Evolutionary conservation across 2,113 vertebrate species (phyloP), one percentile per base, ranked within the genome.

Genomic region (Xerus inauris): DNA sequence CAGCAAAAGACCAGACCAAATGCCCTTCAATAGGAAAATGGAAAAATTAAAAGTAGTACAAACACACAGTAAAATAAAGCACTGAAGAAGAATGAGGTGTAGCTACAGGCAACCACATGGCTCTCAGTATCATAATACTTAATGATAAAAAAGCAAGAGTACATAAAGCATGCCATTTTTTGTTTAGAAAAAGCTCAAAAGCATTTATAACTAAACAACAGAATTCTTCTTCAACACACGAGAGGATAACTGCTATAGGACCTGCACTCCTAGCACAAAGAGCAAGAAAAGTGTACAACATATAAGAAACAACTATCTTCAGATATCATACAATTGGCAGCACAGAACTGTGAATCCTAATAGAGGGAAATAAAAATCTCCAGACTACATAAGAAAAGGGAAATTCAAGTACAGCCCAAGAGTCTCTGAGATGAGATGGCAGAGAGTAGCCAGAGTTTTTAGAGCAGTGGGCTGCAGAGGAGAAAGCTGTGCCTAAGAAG

Each of bases 121-220:
- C 86, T 40, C 49, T 81, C 22, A 81, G 47, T 42, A 76, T 71
- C 12, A 54, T 9, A 64, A 62, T 35, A 16, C 3, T 71, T 42
- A 97, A 65, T n/a, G 14, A 81, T n/a, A n/a, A 65, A 62, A 84
- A 62, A 69, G 40, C 35, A 94, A 65, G 30, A 73, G 17, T 67
- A 65, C 11, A 79, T 0, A 35, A 12, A 77, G 28, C 1, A 73
- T 35, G 35, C 45, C 42, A n/a, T 42, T 65, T 59, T 62, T 47
- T 79, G n/a, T 87, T 45, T 57, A 40, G 77, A 87, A 92, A 54
- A 94, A 81, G 35, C 73, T 89, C 40, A 85, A 89, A 85, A 89
- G 73, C 14, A 80, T 80, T 20, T 28, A 73, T 75, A 89, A 57
- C 69, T 57, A 57, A 73, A n/a, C 47, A 88, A 51, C 0, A 83